Base-by-base conservation (phyloP, 1,140 invertebrate species). In the Drosophila ficusphila region DNA sequence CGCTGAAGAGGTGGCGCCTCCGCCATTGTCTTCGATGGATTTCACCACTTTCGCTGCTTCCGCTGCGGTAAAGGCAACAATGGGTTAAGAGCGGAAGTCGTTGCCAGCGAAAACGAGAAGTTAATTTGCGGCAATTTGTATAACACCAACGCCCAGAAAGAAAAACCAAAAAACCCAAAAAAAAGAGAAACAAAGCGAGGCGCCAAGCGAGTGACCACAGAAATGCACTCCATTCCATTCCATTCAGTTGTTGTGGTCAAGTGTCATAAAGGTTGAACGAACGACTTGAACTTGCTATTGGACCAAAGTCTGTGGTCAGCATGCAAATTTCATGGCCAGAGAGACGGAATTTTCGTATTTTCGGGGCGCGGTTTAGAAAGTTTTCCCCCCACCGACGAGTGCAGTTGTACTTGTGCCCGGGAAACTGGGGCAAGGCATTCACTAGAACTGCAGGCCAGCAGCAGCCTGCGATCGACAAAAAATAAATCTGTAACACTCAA, bases 41-140 rank as follows among this genome's bases (percentile, higher is more conserved):
- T 86, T 86, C 81, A 77, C 82, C 86, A 86, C 81, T 86, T 86
- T 86, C 81, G 81, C 81, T 85, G 68, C 81, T 88, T 86, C 81
- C 81, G 81, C 42, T 23, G 61, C 16, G 19, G 21, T 9, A 9
- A 33, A 23, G 56, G 51, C 79, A 79, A 86, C 79, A 79, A 83
- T 79, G 70, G 75, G 52, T 65, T 65, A 79, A 70, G 44, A 88
- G 39, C 82, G 82, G 82, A 88, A 88, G 82, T 88, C 74, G 73
- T 68, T 75, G 52, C 64, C 27, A 81, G 36, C 61, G 60, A 76
- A 64, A 75, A 83, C 78, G 65, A 82, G 68, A 78, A 78, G 83
- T 82, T 89, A 88, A 88, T 88, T 88, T 70, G 70, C 48, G 53
- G 61, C 78, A 77, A 88, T 82, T 88, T 82, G 69, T 85, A 70